A percentile compares a stretch with the other conserved stretches of the same genome.
phyloP scores from a whole-genome alignment of 2,888 invertebrate genomes.

The Spialia ferax region DNA sequence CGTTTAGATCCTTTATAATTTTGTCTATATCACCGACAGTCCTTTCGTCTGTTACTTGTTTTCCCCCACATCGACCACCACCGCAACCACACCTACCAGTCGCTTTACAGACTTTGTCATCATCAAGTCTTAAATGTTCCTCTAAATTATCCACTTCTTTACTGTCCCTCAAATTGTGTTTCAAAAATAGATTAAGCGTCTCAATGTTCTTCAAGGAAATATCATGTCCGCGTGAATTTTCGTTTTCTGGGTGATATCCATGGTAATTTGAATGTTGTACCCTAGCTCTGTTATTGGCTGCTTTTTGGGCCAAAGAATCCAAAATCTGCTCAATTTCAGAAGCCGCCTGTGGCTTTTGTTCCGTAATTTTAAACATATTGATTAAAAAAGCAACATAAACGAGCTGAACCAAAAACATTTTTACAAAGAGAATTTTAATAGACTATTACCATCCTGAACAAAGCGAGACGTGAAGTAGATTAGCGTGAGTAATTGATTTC shows the following conservation, averaged over 20 bases:
- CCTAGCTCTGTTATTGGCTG: background rate
- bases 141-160: constrained; percentile 9
- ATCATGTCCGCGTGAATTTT: constrained; percentile 4
- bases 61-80: constrained; percentile 1
- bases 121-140: constrained; percentile 24
- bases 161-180: constrained; percentile 20
- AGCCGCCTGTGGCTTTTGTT: background rate
- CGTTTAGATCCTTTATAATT: constrained; percentile 47
- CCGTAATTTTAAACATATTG: constrained; percentile 24
- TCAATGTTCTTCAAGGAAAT: constrained; percentile 43
- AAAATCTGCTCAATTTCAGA: constrained; percentile 15
- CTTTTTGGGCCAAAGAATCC: constrained; percentile 11
- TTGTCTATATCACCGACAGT: constrained; percentile 39
- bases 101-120: background rate
- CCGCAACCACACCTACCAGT: constrained; percentile 20
- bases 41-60: background rate
- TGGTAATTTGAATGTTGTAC: background rate
- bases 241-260: background rate
- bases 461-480: constrained; percentile 15
- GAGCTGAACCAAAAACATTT: constrained; percentile 10
- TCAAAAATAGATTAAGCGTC: constrained; percentile 44
- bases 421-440: constrained; percentile 21
- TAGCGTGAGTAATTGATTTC: constrained; percentile 36
- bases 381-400: constrained; percentile 17
- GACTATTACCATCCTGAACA: constrained; percentile 15